Evolutionary conservation across 2,888 invertebrate species (phyloP), one percentile per base, ranked within the genome.

Genomic region (Actias luna): DNA sequence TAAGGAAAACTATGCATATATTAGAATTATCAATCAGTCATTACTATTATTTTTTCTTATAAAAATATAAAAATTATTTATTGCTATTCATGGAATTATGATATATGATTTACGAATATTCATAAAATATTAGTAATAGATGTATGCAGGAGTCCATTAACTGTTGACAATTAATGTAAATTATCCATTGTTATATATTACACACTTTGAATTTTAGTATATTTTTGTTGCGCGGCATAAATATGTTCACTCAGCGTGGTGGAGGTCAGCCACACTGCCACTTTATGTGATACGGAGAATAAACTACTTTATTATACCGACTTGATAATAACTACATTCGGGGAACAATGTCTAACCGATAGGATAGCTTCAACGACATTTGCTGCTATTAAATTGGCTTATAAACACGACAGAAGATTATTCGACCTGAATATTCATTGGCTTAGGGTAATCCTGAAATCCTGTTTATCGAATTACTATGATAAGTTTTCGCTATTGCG

Each of bases 161-260:
- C 16, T 29, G 18, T 27, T 29, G n/a, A 50, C 12, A 50, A 27
- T n/a, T 4, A 42, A 52, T 55, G 29, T 55, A 29, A 55, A 55
- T 29, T 16, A 29, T 29, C 16, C 29, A 55, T 55, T 55, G 55
- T 55, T 29, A 55, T 55, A 27, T 18, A 42, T 29, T 27, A 27
- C 52, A 18, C 52, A 27, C 52, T 29, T 55, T 29, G 52, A 55
- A 55, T 55, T 55, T 55, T 55, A 8, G 27, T 55, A 55, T 55
- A 29, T 29, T 29, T 55, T 55, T 55, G 29, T 29, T 4, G n/a
- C n/a, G 25, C 22, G 46, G 25, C 25, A 25, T 42, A 42, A 42
- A n/a, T 7, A 18, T 42, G 7, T 42, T 18, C 7, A 2, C 18
- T 42, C 2, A 42, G 18, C 42, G n/a, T 5, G 18, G 42, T 42